phyloP scores from a whole-genome alignment of 2,797 vertebrate species.

The Cheirogaleus major region DNA sequence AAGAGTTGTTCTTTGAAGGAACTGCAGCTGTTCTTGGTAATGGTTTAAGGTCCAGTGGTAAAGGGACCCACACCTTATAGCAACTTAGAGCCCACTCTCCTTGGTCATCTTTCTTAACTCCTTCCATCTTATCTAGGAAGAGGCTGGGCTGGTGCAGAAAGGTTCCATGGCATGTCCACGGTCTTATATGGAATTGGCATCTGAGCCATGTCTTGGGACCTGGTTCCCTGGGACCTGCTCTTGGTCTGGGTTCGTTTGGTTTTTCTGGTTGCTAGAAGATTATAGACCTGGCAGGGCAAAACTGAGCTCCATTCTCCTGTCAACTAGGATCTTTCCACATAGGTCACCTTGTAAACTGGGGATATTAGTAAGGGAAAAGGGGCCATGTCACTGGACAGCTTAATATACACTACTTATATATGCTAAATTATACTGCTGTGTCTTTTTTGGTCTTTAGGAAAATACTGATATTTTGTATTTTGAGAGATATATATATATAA shows the following conservation, averaged over 20 bases:
- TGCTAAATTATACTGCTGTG: not conserved
- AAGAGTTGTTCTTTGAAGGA: not conserved
- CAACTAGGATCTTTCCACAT: not conserved
- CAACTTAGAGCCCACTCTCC: not conserved
- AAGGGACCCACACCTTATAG: not conserved
- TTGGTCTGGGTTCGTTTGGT: not conserved
- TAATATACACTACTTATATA: not conserved
- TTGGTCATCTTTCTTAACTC: not conserved
- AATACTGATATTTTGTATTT: slow-evolving; percentile 13
- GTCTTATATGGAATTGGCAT: not conserved
- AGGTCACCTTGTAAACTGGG: not conserved
- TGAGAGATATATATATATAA: not conserved
- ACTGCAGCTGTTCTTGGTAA: not conserved
- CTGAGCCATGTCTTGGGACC: not conserved
- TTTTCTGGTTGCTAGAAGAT: not conserved
- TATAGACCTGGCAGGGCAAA: not conserved
- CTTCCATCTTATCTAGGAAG: not conserved
- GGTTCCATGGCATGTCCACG: not conserved
- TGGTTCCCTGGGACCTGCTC: not conserved
- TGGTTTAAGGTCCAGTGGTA: not conserved
- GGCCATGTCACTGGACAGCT: not conserved
- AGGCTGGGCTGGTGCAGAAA: not conserved
- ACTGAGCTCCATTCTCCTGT: not conserved
- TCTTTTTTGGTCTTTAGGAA: not conserved
- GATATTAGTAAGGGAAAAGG: not conserved